Conservation (phyloP, 2,888 invertebrate species). For the Antitype chi region DNA sequence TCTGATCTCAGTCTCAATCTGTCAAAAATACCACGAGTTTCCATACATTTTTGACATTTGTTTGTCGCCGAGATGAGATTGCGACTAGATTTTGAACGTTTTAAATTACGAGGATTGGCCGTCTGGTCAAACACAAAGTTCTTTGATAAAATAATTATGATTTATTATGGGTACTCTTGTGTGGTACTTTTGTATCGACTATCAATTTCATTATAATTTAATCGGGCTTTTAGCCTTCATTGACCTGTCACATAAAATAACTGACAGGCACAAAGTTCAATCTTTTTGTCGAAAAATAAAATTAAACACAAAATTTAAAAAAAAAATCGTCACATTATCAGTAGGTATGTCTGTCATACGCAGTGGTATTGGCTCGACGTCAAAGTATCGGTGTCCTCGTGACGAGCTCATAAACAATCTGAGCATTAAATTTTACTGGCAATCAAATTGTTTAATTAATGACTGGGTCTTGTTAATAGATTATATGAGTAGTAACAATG, state of each 20-base stretch:
- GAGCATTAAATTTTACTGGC: constrained; percentile 42
- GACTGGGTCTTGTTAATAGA: constrained; percentile 32
- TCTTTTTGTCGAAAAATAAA: neutral
- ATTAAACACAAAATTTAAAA: neutral
- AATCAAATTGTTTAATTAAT: constrained; percentile 54
- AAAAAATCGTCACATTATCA: no score
- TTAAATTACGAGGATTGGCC: no score
- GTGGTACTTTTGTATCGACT: neutral
- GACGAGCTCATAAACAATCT: constrained; percentile 36
- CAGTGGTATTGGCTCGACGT: constrained; percentile 19
- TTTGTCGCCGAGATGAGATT: no score
- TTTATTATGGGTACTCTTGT: no score
- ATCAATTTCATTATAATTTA: neutral
- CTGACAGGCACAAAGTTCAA: neutral
- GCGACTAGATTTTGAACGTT: no score
- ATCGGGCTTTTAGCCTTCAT: neutral
- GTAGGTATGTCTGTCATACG: constrained; percentile 8
- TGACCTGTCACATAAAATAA: neutral
- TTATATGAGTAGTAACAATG: constrained; percentile 34
- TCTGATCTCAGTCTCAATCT: no score
- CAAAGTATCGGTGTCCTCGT: constrained; percentile 27
- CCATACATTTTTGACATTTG: no score
- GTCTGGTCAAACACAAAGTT: no score
- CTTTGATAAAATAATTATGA: neutral
- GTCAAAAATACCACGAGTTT: no score